Percentiles rank a stretch among this genome's conserved stretches.
These are phyloP conservation scores for Drosophila carrolli DNA, from an alignment of 1,140 invertebrate species.

Conservation along the genomic window DNA sequence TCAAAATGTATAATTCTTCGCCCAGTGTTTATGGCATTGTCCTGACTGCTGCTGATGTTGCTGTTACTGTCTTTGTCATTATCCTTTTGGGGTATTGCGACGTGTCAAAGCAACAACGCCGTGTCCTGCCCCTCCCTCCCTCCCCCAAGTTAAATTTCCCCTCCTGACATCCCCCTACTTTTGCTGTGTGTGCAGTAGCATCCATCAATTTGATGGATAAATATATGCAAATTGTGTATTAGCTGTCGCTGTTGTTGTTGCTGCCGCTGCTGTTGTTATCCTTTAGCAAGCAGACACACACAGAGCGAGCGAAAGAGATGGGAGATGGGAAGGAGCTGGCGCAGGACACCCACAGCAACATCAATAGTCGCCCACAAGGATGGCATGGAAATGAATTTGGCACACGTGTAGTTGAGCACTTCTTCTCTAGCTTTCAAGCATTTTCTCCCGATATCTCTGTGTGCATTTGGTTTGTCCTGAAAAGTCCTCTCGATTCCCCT, in stretches of 20 bases:
- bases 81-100: constrained; percentile 82
- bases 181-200: constrained; percentile 73
- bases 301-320: constrained; percentile 2
- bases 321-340: background rate
- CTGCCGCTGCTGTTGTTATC: constrained; percentile 63
- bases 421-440: constrained; percentile 40
- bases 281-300: constrained; percentile 74
- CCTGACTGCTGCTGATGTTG: constrained; percentile 64
- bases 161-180: background rate
- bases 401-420: constrained; percentile 80
- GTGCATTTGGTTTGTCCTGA: constrained; percentile 38
- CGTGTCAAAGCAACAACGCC: constrained; percentile 82
- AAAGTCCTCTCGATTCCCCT: background rate
- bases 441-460: constrained; percentile 12
- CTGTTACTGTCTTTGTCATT: constrained; percentile 78
- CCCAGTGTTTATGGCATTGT: constrained; percentile 56
- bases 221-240: constrained; percentile 85
- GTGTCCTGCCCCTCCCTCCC: constrained; percentile 26
- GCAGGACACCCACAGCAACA: constrained; percentile 26
- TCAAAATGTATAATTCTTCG: background rate
- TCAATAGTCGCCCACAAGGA: constrained; percentile 62
- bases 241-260: constrained; percentile 76
- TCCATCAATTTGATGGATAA: constrained; percentile 85
- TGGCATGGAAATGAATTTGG: constrained; percentile 79
- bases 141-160: background rate